Conservation (phyloP, 2,113 vertebrate species). For the Myiagra hebetior region DNA sequence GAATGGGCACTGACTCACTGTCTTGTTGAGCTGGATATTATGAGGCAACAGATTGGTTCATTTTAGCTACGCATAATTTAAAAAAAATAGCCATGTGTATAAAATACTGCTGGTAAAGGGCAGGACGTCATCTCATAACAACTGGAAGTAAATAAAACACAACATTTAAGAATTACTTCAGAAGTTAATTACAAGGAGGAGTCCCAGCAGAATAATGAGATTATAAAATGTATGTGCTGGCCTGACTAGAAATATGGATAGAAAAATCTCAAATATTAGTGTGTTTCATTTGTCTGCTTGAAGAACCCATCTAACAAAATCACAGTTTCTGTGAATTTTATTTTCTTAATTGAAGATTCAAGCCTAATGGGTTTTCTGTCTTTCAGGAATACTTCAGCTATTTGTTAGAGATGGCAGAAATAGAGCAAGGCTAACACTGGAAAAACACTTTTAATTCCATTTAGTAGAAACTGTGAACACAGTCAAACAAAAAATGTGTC, state of each 20-base stretch:
- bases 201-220: background rate
- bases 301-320: background rate
- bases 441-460: background rate
- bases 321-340: background rate
- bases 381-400: background rate
- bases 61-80: background rate
- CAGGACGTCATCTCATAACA: background rate
- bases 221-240: background rate
- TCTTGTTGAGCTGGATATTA: background rate
- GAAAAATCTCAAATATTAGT: background rate
- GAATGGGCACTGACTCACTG: background rate
- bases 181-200: conserved; percentile 3
- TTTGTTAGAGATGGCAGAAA: background rate
- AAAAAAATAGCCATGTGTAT: background rate
- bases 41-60: background rate
- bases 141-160: background rate
- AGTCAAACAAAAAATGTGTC: background rate
- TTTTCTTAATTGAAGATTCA: background rate
- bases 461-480: background rate
- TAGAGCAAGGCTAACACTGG: background rate
- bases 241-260: background rate
- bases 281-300: background rate
- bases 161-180: background rate
- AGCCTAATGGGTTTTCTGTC: background rate
- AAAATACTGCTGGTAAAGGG: background rate